phyloP scores from a whole-genome alignment of 2,888 invertebrate species.

The Spodoptera littoralis region DNA sequence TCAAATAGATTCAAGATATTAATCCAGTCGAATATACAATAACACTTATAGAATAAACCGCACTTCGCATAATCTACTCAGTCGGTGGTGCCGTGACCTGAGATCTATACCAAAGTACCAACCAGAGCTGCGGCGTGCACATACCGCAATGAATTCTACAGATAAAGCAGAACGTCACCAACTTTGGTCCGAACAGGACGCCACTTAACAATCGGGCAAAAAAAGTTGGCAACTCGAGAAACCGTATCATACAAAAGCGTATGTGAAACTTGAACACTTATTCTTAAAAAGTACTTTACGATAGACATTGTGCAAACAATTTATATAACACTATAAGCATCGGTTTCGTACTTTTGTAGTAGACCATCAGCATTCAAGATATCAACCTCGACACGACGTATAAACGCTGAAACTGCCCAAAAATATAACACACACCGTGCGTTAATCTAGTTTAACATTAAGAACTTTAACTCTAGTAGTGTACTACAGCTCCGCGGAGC shows the following conservation, averaged over 20 bases:
- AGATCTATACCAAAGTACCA: conserved; percentile 29
- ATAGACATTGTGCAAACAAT: conserved; percentile 6
- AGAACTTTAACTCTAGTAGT: conserved; percentile 42
- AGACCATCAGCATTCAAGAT: conserved; percentile 45
- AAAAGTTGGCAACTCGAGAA: conserved; percentile 29
- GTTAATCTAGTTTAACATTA: conserved; percentile 45
- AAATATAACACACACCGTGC: conserved; percentile 48
- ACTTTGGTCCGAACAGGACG: conserved; percentile 34
- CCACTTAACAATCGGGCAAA: conserved; percentile 28
- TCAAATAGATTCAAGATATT: conserved; percentile 29
- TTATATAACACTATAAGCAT: conserved; percentile 14
- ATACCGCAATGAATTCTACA: conserved; percentile 3
- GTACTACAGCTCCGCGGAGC: conserved; percentile 33
- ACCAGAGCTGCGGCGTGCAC: conserved; percentile 13
- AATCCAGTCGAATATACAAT: conserved; percentile 36
- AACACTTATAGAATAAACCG: conserved; percentile 43
- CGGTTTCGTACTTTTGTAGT: conserved; percentile 39
- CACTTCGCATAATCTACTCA: conserved; percentile 49
- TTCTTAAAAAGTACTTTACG: conserved; percentile 15
- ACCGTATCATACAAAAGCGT: conserved; percentile 12
- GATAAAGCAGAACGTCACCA: conserved; percentile 18
- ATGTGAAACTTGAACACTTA: conserved; percentile 9
- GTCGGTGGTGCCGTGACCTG: conserved; percentile 50
- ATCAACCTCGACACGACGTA: conserved; percentile 47
- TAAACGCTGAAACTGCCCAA: conserved; percentile 51